Evolutionary conservation across 2,888 invertebrate species (phyloP).

Genomic region (Apoda limacodes): DNA sequence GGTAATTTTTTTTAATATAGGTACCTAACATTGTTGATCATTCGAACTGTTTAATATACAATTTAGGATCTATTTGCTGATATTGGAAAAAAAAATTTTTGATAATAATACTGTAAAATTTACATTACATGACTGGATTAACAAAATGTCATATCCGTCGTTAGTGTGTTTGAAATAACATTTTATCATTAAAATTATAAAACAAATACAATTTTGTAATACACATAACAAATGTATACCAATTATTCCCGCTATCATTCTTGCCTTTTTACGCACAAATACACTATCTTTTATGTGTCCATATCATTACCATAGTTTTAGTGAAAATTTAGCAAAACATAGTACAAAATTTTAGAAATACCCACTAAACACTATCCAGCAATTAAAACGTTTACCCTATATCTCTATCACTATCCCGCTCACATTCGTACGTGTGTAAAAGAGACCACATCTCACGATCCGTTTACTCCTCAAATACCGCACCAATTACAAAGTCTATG

Average conservation of each 20-base stretch:
- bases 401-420: conserved; percentile 60
- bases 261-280: conserved; percentile 23
- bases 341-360: conserved; percentile 69
- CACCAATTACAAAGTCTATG: conserved; percentile 43
- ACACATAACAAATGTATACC: conserved; percentile 24
- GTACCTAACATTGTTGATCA: no score
- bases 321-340: conserved; percentile 71
- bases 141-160: no score
- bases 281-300: conserved; percentile 55
- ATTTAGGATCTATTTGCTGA: no score
- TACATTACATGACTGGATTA: no score
- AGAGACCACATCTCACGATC: conserved; percentile 28
- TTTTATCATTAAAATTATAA: no score
- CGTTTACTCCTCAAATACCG: conserved; percentile 31
- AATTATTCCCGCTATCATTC: conserved; percentile 35
- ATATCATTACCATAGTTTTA: conserved; percentile 53
- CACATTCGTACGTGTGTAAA: conserved; percentile 40
- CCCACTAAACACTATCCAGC: conserved; percentile 62
- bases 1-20: no score
- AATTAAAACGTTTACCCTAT: conserved; percentile 37
- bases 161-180: no score
- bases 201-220: no score
- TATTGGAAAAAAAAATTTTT: no score
- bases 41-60: no score
- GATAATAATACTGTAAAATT: no score